Percentiles rank a stretch among this genome's conserved stretches.
Evolutionary conservation across 2,888 invertebrate species (phyloP).

Genomic region (Alviniconcha strummeri): DNA sequence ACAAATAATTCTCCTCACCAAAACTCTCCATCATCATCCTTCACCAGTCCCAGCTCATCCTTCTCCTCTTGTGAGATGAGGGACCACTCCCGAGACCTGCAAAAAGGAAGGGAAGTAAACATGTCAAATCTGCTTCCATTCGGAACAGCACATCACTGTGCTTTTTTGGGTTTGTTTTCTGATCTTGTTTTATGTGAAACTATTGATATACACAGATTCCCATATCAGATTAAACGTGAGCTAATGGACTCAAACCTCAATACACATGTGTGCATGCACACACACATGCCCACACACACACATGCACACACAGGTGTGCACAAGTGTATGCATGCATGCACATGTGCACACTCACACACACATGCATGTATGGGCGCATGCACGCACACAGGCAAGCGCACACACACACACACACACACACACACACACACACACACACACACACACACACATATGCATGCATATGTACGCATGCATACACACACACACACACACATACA

Average conservation of each 20-base stretch:
- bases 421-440: not conserved
- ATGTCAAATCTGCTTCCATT: too few relatives aligned
- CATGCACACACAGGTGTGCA: not conserved
- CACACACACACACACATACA: not conserved
- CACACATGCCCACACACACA: not conserved
- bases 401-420: not conserved
- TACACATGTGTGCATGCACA: not conserved
- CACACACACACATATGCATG: not conserved
- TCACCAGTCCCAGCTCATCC: slow-evolving; percentile 89
- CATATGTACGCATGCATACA: not conserved
- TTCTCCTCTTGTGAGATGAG: slow-evolving; percentile 91
- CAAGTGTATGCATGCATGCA: not conserved
- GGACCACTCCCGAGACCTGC: slow-evolving; percentile 91
- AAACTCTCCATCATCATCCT: slow-evolving; percentile 97
- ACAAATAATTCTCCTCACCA: slow-evolving; percentile 78
- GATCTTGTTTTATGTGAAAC: too few relatives aligned
- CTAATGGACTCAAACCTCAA: too few relatives aligned
- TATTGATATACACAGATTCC: too few relatives aligned
- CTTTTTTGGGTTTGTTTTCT: too few relatives aligned
- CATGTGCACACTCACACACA: not conserved
- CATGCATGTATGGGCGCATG: not conserved
- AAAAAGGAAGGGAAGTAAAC: not conserved
- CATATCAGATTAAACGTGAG: too few relatives aligned
- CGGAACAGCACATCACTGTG: too few relatives aligned
- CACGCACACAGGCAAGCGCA: not conserved